Conservation (phyloP, 2,797 vertebrate genomes). For the Neosalanx taihuensis region DNA sequence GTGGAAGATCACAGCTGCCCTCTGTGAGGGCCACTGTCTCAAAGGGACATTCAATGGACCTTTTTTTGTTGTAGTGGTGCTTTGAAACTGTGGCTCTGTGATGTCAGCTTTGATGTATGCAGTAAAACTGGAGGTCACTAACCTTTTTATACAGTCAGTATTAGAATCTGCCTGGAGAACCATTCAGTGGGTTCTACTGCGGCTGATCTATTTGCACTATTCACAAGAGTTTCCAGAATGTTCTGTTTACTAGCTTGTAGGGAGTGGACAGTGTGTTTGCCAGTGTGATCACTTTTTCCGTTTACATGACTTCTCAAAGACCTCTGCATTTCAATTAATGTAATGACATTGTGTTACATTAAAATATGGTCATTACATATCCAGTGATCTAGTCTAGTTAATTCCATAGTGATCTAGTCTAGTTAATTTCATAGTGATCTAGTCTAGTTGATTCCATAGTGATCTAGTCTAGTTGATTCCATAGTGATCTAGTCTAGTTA, state of each 20-base stretch:
- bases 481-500: too few species aligned
- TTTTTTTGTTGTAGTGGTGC: conserved; percentile 34
- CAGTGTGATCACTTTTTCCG: background rate
- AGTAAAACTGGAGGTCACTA: conserved; percentile 35
- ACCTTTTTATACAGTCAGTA: conserved; percentile 50
- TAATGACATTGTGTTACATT: background rate
- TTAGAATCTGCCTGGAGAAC: conserved; percentile 48
- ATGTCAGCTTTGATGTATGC: conserved; percentile 39
- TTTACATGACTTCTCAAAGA: conserved; percentile 6
- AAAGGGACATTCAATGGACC: conserved; percentile 24
- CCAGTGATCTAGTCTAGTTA: too few species aligned
- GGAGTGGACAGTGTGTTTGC: conserved; percentile 9
- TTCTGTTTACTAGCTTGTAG: conserved; percentile 32
- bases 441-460: background rate
- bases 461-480: background rate
- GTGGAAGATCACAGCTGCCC: conserved; percentile 51
- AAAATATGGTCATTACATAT: background rate
- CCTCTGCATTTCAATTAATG: background rate
- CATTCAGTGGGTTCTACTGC: conserved; percentile 41
- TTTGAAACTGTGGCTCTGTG: conserved; percentile 39
- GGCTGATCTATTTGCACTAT: conserved; percentile 59
- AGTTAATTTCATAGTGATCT: too few species aligned
- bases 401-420: too few species aligned
- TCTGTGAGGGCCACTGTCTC: conserved; percentile 66
- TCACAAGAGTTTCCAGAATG: conserved; percentile 40